These are phyloP conservation scores for Torymus auratus DNA, from an alignment of 2,888 invertebrate species.

Conservation along the genomic window DNA sequence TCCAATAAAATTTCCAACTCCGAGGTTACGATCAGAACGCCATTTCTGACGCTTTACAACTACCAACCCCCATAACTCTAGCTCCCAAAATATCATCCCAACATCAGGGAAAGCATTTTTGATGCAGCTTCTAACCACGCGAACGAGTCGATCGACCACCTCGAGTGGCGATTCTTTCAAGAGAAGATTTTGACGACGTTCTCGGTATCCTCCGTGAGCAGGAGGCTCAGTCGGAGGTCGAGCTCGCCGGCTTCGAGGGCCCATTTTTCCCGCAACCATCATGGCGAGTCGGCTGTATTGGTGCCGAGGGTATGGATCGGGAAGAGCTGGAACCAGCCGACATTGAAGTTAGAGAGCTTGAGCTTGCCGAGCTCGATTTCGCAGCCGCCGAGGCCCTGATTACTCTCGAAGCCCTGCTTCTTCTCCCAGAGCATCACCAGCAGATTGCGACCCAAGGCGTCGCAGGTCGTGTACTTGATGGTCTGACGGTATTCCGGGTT, in stretches of 20 bases:
- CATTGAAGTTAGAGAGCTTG: slow-evolving; percentile 87
- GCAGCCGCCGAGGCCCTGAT: slow-evolving; percentile 87
- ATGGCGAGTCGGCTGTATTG: slow-evolving; percentile 80
- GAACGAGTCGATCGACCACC: slow-evolving; percentile 1
- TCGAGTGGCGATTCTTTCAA: slow-evolving; percentile 64
- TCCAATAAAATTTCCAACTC: too few species aligned
- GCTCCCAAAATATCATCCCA: too few species aligned
- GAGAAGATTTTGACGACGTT: slow-evolving; percentile 74
- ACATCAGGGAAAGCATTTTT: too few species aligned
- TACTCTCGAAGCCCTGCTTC: slow-evolving; percentile 92
- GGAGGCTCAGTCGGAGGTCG: slow-evolving; percentile 72
- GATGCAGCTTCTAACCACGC: background rate
- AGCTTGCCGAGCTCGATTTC: slow-evolving; percentile 91
- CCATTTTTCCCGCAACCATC: slow-evolving; percentile 76
- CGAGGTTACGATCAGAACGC: too few species aligned
- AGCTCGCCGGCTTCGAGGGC: slow-evolving; percentile 75
- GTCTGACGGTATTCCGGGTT: slow-evolving; percentile 93
- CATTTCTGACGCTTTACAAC: too few species aligned
- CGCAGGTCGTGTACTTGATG: slow-evolving; percentile 85
- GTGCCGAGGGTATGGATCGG: slow-evolving; percentile 89
- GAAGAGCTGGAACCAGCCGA: slow-evolving; percentile 95
- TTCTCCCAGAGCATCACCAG: slow-evolving; percentile 96
- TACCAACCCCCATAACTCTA: too few species aligned
- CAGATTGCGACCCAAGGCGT: slow-evolving; percentile 87
- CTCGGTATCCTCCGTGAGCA: slow-evolving; percentile 73